Evolutionary conservation across 2,113 vertebrate species (phyloP), one percentile per base, ranked within the genome.

Genomic region (Diadophis punctatus): DNA sequence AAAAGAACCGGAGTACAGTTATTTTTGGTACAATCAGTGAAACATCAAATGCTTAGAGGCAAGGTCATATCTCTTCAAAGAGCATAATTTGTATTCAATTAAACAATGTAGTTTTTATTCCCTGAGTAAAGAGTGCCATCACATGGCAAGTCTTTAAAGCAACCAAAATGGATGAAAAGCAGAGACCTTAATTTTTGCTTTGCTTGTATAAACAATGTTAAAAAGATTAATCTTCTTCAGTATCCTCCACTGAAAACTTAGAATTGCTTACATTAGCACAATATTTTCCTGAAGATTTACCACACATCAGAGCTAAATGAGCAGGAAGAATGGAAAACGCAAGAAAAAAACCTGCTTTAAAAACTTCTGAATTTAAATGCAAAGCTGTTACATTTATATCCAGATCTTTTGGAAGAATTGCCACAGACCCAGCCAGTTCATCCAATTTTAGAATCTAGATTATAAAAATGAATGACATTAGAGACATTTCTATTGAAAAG

Each of bases 41-140:
- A 90, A 58, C 93, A 56, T 23, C 51, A 25, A 1, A 52, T 22
- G 87, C 34, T 30, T 51, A 18, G 23, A 93, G 43, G 68, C 92
- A 93, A 52, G 34, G 0, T 1, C 0, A 49, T 2, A 27, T 18
- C 30, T 92, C 18, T 87, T 39, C 58, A 87, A 56, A 18, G 27
- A 80, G 0, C 1, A 90, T 1, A 0, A 1, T 20, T 80, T 60
- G 48, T 52, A 1, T 25, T 4, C 90, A 85, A 90, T 89, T 80
- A 46, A 53, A 53, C 27, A 12, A 5, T 3, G 43, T 53, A 11
- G 9, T 86, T 34, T 89, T 91, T 3, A 1, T 4, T 92, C 94
- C 93, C 48, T 63, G 87, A 90, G 94, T 95, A 90, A 95, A 96
- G 11, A 96, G 93, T 96, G 97, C 97, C 97, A 96, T 95, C 97